Evolutionary conservation across 2,888 invertebrate genomes (phyloP).

Genomic region (Calephelis perditalis): DNA sequence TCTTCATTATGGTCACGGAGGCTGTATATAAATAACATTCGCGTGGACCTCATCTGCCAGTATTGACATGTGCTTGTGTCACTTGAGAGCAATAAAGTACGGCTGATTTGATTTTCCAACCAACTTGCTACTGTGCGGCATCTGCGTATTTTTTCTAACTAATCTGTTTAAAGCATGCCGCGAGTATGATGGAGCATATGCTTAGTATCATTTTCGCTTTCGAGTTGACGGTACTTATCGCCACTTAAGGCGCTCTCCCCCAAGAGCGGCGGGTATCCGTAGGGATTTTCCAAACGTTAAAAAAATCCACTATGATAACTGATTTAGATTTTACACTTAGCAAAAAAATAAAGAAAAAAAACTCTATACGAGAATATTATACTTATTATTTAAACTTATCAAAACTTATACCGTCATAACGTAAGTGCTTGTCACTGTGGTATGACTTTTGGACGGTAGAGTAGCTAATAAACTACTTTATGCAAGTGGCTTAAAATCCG

Average conservation of each 20-base stretch:
- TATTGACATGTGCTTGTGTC: slow-evolving; percentile 53
- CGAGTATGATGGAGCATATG: slow-evolving; percentile 47
- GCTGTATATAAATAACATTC: slow-evolving; percentile 15
- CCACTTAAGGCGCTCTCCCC: slow-evolving; percentile 41
- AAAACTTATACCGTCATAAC: too few relatives aligned
- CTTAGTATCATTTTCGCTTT: slow-evolving; percentile 45
- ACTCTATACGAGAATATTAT: too few relatives aligned
- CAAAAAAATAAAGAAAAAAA: too few relatives aligned
- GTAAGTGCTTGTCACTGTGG: too few relatives aligned
- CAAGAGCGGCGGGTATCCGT: too few relatives aligned
- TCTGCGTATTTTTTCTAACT: slow-evolving; percentile 52
- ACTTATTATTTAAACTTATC: too few relatives aligned
- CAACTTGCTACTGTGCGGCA: slow-evolving; percentile 47
- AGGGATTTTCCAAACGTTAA: too few relatives aligned
- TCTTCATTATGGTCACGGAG: slow-evolving; percentile 3
- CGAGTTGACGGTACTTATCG: slow-evolving; percentile 45
- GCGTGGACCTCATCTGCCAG: slow-evolving; percentile 37
- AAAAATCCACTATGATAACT: too few relatives aligned
- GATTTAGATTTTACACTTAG: too few relatives aligned
- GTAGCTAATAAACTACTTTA: too few relatives aligned
- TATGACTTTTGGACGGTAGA: too few relatives aligned
- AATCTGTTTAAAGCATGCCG: slow-evolving; percentile 46
- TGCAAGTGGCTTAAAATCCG: too few relatives aligned
- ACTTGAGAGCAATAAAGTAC: slow-evolving; percentile 38
- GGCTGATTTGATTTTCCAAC: slow-evolving; percentile 47